Percentiles rank a stretch among this genome's conserved stretches.
These are phyloP conservation scores for Brachionus angularis DNA, from an alignment of 1,140 invertebrate genomes.

Conservation along the genomic window DNA sequence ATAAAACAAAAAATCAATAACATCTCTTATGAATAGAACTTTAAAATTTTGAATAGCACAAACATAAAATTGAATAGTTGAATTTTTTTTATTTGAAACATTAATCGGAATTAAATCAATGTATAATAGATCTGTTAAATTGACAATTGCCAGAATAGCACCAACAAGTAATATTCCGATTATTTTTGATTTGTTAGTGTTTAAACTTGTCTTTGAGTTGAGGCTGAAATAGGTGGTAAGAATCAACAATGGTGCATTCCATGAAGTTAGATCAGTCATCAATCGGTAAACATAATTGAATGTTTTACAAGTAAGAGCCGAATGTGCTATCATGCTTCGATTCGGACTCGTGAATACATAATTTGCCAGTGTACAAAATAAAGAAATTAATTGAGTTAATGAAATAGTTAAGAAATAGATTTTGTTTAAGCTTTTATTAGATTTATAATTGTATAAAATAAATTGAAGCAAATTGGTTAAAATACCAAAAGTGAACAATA, in stretches of 20 bases:
- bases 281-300: slow-evolving; percentile 9
- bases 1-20: slow-evolving; percentile 12
- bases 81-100: neutral
- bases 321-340: neutral
- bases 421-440: slow-evolving; percentile 4
- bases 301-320: slow-evolving; percentile 8
- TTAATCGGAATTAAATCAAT: neutral
- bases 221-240: slow-evolving; percentile 28
- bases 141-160: neutral
- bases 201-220: neutral
- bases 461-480: slow-evolving; percentile 5
- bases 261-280: slow-evolving; percentile 34
- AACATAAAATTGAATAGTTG: neutral
- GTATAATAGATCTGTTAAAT: neutral
- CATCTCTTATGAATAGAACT: neutral
- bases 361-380: slow-evolving; percentile 12
- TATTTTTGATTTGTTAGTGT: slow-evolving; percentile 9
- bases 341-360: neutral
- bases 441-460: neutral
- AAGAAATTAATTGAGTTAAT: slow-evolving; percentile 1
- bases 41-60: neutral
- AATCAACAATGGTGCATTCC: slow-evolving; percentile 36
- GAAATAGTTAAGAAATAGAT: slow-evolving; percentile 20
- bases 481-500: slow-evolving; percentile 9
- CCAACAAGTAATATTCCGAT: neutral